Base-by-base conservation (phyloP, 37 sponge, comb jelly and placozoan genomes). In the Beroe forskalii region DNA sequence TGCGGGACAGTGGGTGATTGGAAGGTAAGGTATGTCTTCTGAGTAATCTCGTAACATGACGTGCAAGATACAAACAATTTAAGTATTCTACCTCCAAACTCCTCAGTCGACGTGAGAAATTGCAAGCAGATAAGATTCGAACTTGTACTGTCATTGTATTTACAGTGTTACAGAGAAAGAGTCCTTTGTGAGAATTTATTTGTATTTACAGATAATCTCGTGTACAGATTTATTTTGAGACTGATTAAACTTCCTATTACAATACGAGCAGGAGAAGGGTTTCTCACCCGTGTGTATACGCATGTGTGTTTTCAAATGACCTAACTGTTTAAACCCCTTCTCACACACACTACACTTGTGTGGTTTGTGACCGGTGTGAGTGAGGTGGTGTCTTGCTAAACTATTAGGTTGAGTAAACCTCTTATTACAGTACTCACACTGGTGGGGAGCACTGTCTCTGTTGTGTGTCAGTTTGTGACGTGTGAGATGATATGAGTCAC, bases 391-490 rank as follows among this genome's bases (percentile, higher is more conserved):
- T 80, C 24, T 80, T 25, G 28, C 42, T 20, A 44, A 38, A 80
- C 3, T 1, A 41, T 12, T 0, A 12, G 1, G 23, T 48, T 43
- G 55, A 42, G 40, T 24, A 80, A 80, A 80, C 55, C 40, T n/a
- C 40, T 80, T 80, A 39, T 37, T 37, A 80, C 86, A 80, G 48
- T 80, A 80, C 86, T 42, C 19, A 44, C 86, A 80, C 55, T 44
- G 1, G 86, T 44, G 35, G 4, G 27, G 86, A 19, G 72, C 28
- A 1, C 27, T 23, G 14, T n/a, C 40, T 12, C 40, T 37, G 35
- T 37, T 38, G 48, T 80, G 86, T 41, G 86, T 80, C 6, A 80
- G 31, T 48, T 44, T 80, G 86, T 80, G 86, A 0, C 28, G 1
- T 1, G 86, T 44, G 23, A 80, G 27, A 80, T 17, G 0, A 3